Percentiles rank a stretch among this genome's conserved stretches.
These are phyloP conservation scores for Stenolophus ochropezus DNA, from an alignment of 2,888 invertebrate genomes.

Conservation along the genomic window DNA sequence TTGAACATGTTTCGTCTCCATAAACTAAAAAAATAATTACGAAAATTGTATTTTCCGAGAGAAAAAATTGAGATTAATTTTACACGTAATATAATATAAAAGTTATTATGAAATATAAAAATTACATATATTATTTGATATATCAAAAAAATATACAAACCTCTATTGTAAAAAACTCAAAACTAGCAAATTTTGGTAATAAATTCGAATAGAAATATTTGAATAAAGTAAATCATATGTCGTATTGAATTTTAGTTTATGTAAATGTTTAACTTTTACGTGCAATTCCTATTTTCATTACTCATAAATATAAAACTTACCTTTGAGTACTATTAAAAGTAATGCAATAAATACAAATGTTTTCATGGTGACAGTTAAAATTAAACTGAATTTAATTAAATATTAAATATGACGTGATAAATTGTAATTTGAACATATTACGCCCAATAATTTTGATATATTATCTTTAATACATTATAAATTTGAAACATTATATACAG, in stretches of 20 bases:
- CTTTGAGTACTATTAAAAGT: background rate
- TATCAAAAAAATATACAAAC: too few relatives aligned
- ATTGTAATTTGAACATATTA: background rate
- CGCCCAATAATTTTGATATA: conserved; percentile 2
- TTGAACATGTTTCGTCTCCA: conserved; percentile 30
- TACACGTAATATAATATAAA: too few relatives aligned
- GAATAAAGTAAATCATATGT: too few relatives aligned
- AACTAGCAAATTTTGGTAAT: too few relatives aligned
- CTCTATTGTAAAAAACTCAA: too few relatives aligned
- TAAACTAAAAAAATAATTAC: background rate
- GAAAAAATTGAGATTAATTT: too few relatives aligned
- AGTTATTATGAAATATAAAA: too few relatives aligned
- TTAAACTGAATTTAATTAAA: background rate
- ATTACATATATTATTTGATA: too few relatives aligned
- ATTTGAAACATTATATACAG: background rate
- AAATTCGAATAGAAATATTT: too few relatives aligned
- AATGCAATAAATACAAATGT: conserved; percentile 11
- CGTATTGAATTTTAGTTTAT: too few relatives aligned
- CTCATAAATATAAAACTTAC: background rate
- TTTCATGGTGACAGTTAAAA: conserved; percentile 10
- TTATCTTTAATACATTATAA: background rate
- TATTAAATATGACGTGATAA: background rate
- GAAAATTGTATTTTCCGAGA: background rate
- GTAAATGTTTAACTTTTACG: too few relatives aligned
- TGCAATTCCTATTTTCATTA: background rate